phyloP scores from a whole-genome alignment of 2,888 invertebrate genomes.

The Labia minor region DNA sequence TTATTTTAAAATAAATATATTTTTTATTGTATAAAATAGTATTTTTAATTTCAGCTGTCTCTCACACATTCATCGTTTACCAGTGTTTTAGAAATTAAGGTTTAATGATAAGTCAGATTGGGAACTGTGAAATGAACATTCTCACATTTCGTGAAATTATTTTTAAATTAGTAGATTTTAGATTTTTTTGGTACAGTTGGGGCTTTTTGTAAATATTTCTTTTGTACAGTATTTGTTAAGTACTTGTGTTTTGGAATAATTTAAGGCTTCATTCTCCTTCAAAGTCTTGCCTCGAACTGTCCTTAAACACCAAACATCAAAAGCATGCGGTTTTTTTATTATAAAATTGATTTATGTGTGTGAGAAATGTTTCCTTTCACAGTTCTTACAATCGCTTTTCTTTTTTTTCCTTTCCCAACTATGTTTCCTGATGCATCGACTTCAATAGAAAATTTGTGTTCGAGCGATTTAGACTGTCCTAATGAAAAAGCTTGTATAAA shows the following conservation, averaged over 20 bases:
- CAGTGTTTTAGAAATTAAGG: slow-evolving; percentile 34
- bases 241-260: slow-evolving; percentile 21
- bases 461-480: slow-evolving; percentile 81
- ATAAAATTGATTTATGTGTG: slow-evolving; percentile 37
- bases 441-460: slow-evolving; percentile 71
- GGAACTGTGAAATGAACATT: slow-evolving; percentile 68
- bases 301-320: slow-evolving; percentile 38
- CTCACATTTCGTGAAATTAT: slow-evolving; percentile 43
- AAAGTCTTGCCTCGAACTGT: slow-evolving; percentile 31
- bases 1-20: slow-evolving; percentile 24
- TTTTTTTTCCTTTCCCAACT: slow-evolving; percentile 36
- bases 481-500: slow-evolving; percentile 85
- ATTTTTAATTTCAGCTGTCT: slow-evolving; percentile 21
- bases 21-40: slow-evolving; percentile 39
- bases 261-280: slow-evolving; percentile 23
- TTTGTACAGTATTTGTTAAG: slow-evolving; percentile 33
- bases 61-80: slow-evolving; percentile 33
- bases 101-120: slow-evolving; percentile 49
- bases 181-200: slow-evolving; percentile 27
- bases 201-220: slow-evolving; percentile 49
- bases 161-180: slow-evolving; percentile 14
- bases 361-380: slow-evolving; percentile 77
- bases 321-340: slow-evolving; percentile 49
- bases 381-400: slow-evolving; percentile 73
- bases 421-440: slow-evolving; percentile 26